A percentile compares a stretch with the other conserved stretches of the same genome.
Evolutionary conservation across 2,888 invertebrate genomes (phyloP).

Genomic region (Sphecodes monilicornis): DNA sequence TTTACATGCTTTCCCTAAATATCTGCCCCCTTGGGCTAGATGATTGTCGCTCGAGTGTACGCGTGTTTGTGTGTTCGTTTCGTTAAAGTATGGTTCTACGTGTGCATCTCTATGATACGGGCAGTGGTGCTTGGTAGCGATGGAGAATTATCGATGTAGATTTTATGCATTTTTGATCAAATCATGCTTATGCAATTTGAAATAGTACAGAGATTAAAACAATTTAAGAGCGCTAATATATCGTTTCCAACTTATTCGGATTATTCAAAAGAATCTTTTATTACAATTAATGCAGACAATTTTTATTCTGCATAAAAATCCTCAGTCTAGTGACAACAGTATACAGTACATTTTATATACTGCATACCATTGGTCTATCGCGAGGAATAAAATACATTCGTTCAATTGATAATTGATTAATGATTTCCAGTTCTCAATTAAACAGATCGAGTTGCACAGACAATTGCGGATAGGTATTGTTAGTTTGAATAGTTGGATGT

Average conservation of each 20-base stretch:
- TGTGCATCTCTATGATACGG: slow-evolving; percentile 62
- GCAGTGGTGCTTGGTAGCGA: slow-evolving; percentile 44
- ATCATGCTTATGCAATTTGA: too few species aligned
- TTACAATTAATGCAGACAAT: not conserved
- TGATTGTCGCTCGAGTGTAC: not conserved
- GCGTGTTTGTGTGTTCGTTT: not conserved
- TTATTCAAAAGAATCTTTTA: not conserved
- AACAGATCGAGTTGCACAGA: not conserved
- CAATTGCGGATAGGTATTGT: not conserved
- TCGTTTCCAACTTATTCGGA: too few species aligned
- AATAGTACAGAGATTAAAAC: too few species aligned
- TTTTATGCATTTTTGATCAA: too few species aligned
- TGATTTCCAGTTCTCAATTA: too few species aligned
- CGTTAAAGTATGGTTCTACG: slow-evolving; percentile 35
- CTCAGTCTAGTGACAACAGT: too few species aligned
- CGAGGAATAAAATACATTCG: too few species aligned
- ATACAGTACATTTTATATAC: too few species aligned
- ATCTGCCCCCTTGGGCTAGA: not conserved
- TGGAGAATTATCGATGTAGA: not conserved
- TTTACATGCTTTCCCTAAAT: slow-evolving; percentile 13
- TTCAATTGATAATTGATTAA: too few species aligned
- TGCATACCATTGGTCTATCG: too few species aligned
- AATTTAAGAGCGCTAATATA: too few species aligned
- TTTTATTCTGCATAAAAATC: not conserved
- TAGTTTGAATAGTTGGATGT: not conserved